These are phyloP conservation scores for Cephalopterus ornatus DNA, from an alignment of 2,113 vertebrate species.

Conservation along the genomic window DNA sequence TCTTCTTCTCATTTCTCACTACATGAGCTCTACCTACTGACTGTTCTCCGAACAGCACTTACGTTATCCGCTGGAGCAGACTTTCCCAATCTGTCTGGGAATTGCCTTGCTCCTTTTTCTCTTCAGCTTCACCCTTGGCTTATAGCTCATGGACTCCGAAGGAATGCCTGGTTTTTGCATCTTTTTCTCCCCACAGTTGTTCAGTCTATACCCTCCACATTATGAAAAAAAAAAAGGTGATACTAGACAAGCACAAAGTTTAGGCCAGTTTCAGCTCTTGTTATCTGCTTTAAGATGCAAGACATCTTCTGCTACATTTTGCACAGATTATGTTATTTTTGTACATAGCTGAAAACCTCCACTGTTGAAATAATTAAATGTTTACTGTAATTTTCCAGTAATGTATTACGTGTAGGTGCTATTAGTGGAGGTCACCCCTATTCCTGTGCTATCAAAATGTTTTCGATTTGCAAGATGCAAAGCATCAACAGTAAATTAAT, in stretches of 20 bases:
- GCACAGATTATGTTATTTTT: background rate
- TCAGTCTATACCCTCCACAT: background rate
- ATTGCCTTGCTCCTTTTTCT: background rate
- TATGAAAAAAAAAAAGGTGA: background rate
- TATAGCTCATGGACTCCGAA: background rate
- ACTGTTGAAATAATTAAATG: background rate
- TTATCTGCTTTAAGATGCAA: background rate
- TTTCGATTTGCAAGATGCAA: background rate
- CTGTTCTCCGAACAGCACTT: background rate
- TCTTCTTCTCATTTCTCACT: background rate
- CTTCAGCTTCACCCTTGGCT: background rate
- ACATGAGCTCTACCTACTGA: slow-evolving; percentile 57
- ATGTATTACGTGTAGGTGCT: background rate
- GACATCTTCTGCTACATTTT: background rate
- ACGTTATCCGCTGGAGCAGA: background rate
- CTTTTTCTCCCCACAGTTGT: background rate
- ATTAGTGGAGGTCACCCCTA: background rate
- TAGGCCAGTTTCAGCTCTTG: background rate
- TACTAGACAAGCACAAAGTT: background rate
- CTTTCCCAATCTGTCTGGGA: background rate
- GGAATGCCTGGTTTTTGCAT: background rate
- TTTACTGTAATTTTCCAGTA: background rate
- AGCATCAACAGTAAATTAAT: background rate
- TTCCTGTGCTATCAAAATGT: background rate
- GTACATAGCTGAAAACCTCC: background rate